Evolutionary conservation across 2,113 vertebrate species (phyloP), one percentile per base, ranked within the genome.

Genomic region (Phycodurus eques): DNA sequence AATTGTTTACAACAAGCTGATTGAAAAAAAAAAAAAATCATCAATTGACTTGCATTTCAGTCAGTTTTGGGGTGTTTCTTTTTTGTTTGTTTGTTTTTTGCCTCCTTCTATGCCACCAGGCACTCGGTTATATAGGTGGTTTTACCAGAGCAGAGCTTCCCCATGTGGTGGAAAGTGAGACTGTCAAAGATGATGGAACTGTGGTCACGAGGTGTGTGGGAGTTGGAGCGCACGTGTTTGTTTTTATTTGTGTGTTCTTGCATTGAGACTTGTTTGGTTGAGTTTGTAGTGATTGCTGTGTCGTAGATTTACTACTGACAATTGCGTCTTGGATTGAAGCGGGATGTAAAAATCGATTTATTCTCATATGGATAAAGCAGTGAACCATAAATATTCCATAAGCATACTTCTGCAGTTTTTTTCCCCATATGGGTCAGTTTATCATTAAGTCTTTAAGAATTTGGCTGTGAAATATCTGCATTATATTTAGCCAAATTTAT

Each of bases 131-230:
- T 76, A 72, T 94, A 79, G 93, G 94, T 87, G 93, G 88, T 83
- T 92, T 86, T 77, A 81, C 87, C 80, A 92, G 89, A 82, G 80
- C 91, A 77, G 91, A 94, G 53, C 90, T 93, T 19, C 94, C 95
- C 27, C 86, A 71, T 87, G 92, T 97, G 93, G 91, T 94, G 88
- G 95, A 96, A 82, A 93, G 87, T 47, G 89, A 95, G 80, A 90
- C 93, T 85, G 82, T 89, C 83, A 94, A 87, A 90, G 93, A 95
- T 77, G 94, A 96, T 72, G 96, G 95, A 90, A 94, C 95, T 54
- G 70, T 96, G 81, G 87, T 96, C 88, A 95, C 93, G 93, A 96
- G 95, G 96, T 98, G 93, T 95, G 93, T 95, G 83, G 81, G 68
- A 66, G 69, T 33, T 54, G 42, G 64, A 20, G 66, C 53, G 66